Percentiles rank a stretch among this genome's conserved stretches.
These are phyloP conservation scores for Apostichopus leukothele DNA, from an alignment of 53 echinoderm and acorn worm species.

Conservation along the genomic window DNA sequence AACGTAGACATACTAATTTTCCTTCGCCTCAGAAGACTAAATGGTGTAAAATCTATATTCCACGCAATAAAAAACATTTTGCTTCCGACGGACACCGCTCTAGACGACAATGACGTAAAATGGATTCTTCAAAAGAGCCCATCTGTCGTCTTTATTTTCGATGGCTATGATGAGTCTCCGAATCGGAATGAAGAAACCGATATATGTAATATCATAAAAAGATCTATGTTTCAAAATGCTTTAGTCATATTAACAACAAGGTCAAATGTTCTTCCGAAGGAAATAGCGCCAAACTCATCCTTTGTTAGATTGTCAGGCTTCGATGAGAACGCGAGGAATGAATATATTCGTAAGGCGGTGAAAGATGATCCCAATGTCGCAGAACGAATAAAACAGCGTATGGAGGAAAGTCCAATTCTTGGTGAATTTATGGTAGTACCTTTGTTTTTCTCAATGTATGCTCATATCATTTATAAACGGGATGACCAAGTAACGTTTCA, in stretches of 20 bases:
- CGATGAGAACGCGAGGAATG: neutral
- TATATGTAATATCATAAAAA: neutral
- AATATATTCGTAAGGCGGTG: neutral
- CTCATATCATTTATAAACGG: neutral
- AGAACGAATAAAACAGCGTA: neutral
- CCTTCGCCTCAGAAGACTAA: neutral
- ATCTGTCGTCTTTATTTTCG: slow-evolving; percentile 4
- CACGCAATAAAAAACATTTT: neutral
- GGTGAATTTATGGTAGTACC: neutral
- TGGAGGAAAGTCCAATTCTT: slow-evolving; percentile 8
- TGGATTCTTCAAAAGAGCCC: neutral
- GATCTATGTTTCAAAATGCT: slow-evolving; percentile 4
- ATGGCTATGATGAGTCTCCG: slow-evolving; percentile 4
- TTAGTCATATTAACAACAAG: neutral
- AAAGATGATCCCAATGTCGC: neutral
- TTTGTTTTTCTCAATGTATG: slow-evolving; percentile 21
- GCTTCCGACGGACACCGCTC: neutral
- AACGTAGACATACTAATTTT: neutral
- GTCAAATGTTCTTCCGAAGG: neutral
- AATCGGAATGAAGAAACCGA: neutral
- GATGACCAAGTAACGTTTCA: neutral
- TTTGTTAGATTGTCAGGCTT: neutral
- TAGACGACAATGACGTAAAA: neutral
- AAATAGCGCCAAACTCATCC: neutral
- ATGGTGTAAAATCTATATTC: neutral